Evolutionary conservation across 35 echinoderm and acorn worm genomes (phyloP).

Genomic region (Acanthaster planci): DNA sequence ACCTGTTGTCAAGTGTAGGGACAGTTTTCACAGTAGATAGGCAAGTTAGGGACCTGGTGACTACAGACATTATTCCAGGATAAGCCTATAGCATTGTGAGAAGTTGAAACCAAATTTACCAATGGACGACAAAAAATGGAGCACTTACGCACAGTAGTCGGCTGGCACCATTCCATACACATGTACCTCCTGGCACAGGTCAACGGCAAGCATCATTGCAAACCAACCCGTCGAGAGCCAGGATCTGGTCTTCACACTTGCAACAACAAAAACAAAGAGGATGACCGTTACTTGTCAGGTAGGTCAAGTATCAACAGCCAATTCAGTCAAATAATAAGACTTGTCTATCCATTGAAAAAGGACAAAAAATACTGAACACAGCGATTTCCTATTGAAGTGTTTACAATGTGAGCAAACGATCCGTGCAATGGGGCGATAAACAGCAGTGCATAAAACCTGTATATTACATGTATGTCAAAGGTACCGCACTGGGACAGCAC

Average conservation of each 20-base stretch:
- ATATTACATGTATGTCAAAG: no score
- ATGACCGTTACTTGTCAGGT: neutral
- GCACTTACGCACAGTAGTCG: slow-evolving; percentile 76
- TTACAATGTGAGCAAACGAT: no score
- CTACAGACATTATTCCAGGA: no score
- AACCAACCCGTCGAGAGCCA: slow-evolving; percentile 81
- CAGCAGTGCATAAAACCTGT: no score
- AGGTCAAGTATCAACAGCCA: neutral
- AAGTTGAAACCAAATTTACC: no score
- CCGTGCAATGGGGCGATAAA: no score
- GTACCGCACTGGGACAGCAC: no score
- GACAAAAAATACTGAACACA: neutral
- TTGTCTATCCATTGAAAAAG: neutral
- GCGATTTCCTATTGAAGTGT: neutral
- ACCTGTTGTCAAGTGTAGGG: no score
- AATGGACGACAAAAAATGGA: no score
- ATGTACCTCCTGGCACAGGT: slow-evolving; percentile 61
- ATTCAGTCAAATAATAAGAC: neutral
- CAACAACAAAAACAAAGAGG: slow-evolving; percentile 6
- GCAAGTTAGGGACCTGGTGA: no score
- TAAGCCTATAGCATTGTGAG: no score
- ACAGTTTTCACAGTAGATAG: no score
- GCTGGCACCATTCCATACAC: slow-evolving; percentile 61
- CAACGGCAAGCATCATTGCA: slow-evolving; percentile 71
- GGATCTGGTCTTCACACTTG: slow-evolving; percentile 55